Percentiles rank a stretch among this genome's conserved stretches.
Conservation (phyloP, 2,113 vertebrate genomes). For the Jacana jacana region DNA sequence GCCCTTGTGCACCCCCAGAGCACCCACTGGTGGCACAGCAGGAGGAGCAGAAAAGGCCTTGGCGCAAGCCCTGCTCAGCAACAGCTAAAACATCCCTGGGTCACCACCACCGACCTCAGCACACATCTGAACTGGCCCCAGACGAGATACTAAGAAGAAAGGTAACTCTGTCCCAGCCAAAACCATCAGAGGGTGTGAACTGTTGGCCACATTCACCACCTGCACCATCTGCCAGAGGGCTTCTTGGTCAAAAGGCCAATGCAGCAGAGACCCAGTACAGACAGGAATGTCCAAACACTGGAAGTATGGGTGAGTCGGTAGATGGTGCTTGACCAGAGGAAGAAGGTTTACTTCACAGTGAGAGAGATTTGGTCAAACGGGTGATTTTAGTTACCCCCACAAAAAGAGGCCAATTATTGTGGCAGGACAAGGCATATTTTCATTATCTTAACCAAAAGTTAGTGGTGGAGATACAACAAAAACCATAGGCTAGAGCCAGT, state of each 20-base stretch:
- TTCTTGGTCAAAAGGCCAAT: not conserved
- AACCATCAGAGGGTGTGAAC: not conserved
- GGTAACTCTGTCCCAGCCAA: not conserved
- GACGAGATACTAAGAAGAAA: not conserved
- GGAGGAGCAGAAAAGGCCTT: not conserved
- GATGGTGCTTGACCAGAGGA: not conserved
- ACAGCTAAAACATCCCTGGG: not conserved
- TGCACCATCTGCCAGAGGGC: not conserved
- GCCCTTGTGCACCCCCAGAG: not conserved
- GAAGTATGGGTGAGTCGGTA: not conserved
- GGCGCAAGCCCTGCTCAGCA: not conserved
- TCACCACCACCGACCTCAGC: not conserved
- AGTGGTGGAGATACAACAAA: not conserved
- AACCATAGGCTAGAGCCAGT: not conserved
- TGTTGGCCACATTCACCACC: not conserved
- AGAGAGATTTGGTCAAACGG: not conserved
- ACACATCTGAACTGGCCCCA: not conserved
- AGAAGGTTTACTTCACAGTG: not conserved
- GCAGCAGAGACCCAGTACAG: fast-evolving
- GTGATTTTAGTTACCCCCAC: not conserved
- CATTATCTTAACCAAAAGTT: not conserved
- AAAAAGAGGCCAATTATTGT: no score
- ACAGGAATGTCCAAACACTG: fast-evolving
- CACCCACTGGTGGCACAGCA: not conserved
- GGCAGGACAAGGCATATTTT: not conserved